Base-by-base conservation (phyloP, 2,113 vertebrate species). In the Thunnus maccoyii region DNA sequence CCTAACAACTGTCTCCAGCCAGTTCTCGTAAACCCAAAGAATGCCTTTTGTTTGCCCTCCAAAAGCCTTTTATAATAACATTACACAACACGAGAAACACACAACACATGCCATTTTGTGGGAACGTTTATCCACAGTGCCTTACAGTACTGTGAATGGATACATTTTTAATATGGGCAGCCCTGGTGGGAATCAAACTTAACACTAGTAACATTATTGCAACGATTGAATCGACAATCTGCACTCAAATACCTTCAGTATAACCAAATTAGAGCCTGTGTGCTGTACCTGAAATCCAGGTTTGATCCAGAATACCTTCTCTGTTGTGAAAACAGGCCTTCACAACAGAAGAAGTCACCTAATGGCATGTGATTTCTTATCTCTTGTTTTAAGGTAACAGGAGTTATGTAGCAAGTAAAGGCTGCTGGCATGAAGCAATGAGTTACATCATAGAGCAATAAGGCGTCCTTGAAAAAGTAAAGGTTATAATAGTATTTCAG, bases 181-280 rank as follows among this genome's bases (percentile, higher is more conserved):
- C 14, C 36, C 2, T 20, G 20, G 10, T 71, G 16, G 66, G 74
- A 72, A 64, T 79, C 63, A 55, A 78, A 55, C 44, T 17, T 70
- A 79, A 83, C 71, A 57, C 82, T 20, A 41, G 52, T 11, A 0
- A n/a, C 20, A 25, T 76, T 87, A 73, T 84, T 87, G 16, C 67
- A 83, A 55, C 64, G 46, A 46, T 27, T 48, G 52, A 78, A 22
- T 20, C 18, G 3, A 14, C 2, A 1, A 27, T 63, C 27, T 14
- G 14, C 58, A 16, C 30, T 52, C 11, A 6, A 62, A 58, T 50
- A 73, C 58, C n/a, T 25, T 32, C 4, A 51, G 27, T 22, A 15
- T 13, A 9, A 75, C 75, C 51, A 72, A 64, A 60, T 60, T 22
- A 54, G 69, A 86, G 69, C 51, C 64, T 27, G 36, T 32, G 22